A percentile compares a stretch with the other conserved stretches of the same genome.
These are phyloP conservation scores for Esox lucius DNA, from an alignment of 2,797 vertebrate genomes.

Conservation along the genomic window DNA sequence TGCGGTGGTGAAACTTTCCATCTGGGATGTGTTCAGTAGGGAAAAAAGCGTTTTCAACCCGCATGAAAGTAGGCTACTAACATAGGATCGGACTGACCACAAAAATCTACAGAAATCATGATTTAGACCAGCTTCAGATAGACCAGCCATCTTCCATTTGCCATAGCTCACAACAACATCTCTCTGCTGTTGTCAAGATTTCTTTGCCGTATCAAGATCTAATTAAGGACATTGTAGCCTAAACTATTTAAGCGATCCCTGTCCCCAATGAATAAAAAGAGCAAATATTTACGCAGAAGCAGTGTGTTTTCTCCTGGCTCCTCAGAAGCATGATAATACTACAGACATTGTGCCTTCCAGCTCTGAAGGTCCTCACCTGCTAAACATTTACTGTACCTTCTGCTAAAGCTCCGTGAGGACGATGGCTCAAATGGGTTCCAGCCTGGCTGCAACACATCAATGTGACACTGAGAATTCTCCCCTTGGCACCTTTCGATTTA, in stretches of 20 bases:
- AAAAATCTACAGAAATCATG: not conserved
- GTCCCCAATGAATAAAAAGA: not conserved
- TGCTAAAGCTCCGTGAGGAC: slow-evolving; percentile 35
- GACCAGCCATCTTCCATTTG: too few species aligned
- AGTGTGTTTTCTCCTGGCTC: not conserved
- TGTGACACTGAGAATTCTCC: slow-evolving; percentile 43
- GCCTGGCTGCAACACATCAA: slow-evolving; percentile 39
- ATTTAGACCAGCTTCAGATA: not conserved
- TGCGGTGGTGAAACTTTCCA: not conserved
- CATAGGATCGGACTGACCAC: not conserved
- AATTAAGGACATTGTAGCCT: not conserved
- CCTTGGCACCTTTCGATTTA: slow-evolving; percentile 36
- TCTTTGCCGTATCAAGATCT: not conserved
- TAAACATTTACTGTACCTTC: slow-evolving; percentile 67
- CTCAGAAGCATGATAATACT: slow-evolving; percentile 13
- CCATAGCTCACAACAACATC: too few species aligned
- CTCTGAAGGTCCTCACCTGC: slow-evolving; percentile 61
- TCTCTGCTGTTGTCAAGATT: not conserved
- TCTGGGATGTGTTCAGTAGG: not conserved
- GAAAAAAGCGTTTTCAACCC: not conserved
- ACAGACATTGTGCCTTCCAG: slow-evolving; percentile 41
- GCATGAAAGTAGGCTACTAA: not conserved
- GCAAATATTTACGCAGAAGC: slow-evolving; percentile 19
- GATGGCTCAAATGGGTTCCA: slow-evolving; percentile 61
- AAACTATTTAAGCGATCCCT: not conserved